Evolutionary conservation across 2,888 invertebrate genomes (phyloP), one percentile per base, ranked within the genome.

Genomic region (Cyaniris semiargus): DNA sequence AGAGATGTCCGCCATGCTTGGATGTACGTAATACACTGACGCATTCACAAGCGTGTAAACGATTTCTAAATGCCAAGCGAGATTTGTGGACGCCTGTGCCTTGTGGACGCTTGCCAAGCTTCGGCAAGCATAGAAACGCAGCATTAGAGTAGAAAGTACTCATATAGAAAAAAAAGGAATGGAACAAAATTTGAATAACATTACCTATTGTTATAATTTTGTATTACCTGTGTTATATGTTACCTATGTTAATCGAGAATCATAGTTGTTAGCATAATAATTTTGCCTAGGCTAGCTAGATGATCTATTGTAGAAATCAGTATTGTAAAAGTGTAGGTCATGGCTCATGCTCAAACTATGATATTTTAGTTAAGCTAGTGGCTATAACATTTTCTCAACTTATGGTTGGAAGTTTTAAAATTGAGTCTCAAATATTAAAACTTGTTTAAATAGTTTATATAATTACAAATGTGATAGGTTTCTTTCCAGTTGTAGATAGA

Each of bases 351-450:
- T 53, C 53, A 53, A 53, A 53, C 53, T 53, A 53, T 44, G 44
- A 58, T 8, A 58, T 58, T 21, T 21, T 58, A 21, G 58, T 8
- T n/a, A 21, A 7, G 58, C 18, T 56, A n/a, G 18, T 56, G n/a
- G n/a, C n/a, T 56, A 15, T 4, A 34, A 10, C 13, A 10, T 44
- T 44, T 44, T 44, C 44, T 44, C 44, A 44, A 44, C 44, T n/a
- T 0, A 21, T 8, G 10, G n/a, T 58, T 21, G 6, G 6, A n/a
- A 56, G 53, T 53, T 60, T 27, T 10, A 31, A 66, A 66, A 66
- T 27, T 66, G 66, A 66, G 66, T 66, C 66, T 66, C 66, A 27
- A 66, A 15, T 15, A 60, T 60, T 60, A 23, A 21, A 23, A 60
- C 60, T 60, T 3, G 23, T 3, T 58, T 21, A 18, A 58, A 27